These are phyloP conservation scores for Myotis davidii DNA, from an alignment of 2,113 vertebrate genomes.

Conservation along the genomic window DNA sequence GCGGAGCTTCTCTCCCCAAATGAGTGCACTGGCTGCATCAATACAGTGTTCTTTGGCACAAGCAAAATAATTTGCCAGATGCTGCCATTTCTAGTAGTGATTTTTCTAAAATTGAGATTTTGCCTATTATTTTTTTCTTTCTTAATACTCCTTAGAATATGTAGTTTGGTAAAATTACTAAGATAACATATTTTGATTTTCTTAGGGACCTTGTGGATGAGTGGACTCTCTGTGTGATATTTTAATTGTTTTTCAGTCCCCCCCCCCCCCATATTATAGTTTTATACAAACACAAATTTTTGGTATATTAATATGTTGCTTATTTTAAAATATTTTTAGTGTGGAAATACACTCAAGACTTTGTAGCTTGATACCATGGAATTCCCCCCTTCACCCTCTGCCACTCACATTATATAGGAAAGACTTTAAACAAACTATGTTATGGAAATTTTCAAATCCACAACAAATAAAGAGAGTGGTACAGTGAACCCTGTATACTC, in stretches of 20 bases:
- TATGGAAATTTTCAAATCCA: slow-evolving; percentile 5
- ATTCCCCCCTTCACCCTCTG: neutral
- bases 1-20: neutral
- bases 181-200: slow-evolving; percentile 46
- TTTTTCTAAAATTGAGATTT: neutral
- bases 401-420: neutral
- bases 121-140: neutral
- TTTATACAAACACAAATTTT: neutral
- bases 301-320: slow-evolving; percentile 15
- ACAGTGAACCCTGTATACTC: neutral
- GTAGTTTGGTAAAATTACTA: slow-evolving; percentile 58
- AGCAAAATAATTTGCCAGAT: neutral
- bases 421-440: slow-evolving; percentile 4
- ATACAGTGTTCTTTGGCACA: neutral
- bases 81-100: neutral
- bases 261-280: neutral
- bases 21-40: neutral
- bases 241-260: slow-evolving; percentile 47
- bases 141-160: neutral
- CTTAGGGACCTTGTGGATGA: neutral
- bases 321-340: slow-evolving; percentile 26
- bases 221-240: neutral
- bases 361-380: neutral
- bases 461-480: neutral
- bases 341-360: neutral